These are phyloP conservation scores for Zosterops pallidus DNA, from an alignment of 2,113 vertebrate genomes.

Conservation along the genomic window DNA sequence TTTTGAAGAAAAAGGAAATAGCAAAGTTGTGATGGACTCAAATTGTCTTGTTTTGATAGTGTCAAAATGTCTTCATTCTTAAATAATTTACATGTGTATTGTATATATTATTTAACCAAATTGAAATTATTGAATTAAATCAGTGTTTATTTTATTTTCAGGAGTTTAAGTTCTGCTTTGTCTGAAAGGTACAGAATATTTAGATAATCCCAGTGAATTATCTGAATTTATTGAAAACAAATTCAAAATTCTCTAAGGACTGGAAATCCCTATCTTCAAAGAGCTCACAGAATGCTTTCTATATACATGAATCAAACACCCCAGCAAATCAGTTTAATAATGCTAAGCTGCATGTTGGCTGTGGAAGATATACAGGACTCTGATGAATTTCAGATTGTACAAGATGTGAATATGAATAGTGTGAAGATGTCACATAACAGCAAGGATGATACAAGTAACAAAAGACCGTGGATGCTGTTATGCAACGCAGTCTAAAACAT, in stretches of 20 bases:
- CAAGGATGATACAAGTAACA: neutral
- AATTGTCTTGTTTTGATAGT: neutral
- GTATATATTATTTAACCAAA: neutral
- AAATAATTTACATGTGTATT: neutral
- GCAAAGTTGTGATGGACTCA: neutral
- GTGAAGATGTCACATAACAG: neutral
- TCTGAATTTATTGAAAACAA: neutral
- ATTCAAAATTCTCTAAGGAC: neutral
- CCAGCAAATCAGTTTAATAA: constrained; percentile 24
- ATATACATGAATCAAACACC: neutral
- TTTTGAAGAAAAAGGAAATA: neutral
- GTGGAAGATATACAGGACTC: neutral
- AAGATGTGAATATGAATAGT: constrained; percentile 11
- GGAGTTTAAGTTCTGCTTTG: neutral
- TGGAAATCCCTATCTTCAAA: neutral
- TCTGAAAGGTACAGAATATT: neutral
- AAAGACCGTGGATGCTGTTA: neutral
- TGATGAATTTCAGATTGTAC: constrained; percentile 15
- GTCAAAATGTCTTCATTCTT: neutral
- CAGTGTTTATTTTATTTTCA: neutral
- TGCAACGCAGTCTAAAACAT: neutral
- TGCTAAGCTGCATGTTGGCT: neutral
- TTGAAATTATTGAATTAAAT: neutral
- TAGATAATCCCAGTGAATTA: neutral
- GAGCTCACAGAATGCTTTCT: neutral